These are phyloP conservation scores for Pandemis corylana DNA, from an alignment of 2,888 invertebrate genomes.

Conservation along the genomic window DNA sequence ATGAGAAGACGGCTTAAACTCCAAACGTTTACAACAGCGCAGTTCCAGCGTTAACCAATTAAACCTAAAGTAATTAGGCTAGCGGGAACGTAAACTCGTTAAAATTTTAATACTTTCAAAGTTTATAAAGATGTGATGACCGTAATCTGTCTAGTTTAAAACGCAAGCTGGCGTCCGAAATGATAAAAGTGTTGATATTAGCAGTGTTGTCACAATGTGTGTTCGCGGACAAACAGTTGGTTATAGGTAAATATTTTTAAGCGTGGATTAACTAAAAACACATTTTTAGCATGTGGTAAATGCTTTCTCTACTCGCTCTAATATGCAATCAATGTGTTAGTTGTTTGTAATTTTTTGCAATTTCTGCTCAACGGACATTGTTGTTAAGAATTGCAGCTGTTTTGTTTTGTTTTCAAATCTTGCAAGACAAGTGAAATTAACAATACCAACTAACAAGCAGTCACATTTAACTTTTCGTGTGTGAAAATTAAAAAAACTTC, in stretches of 20 bases:
- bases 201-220: slow-evolving; percentile 57
- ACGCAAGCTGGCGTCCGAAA: slow-evolving; percentile 42
- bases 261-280: neutral
- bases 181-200: slow-evolving; percentile 56
- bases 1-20: slow-evolving; percentile 62
- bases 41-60: slow-evolving; percentile 61
- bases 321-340: too few relatives aligned
- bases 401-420: too few relatives aligned
- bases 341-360: too few relatives aligned
- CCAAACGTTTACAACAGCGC: slow-evolving; percentile 61
- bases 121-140: slow-evolving; percentile 45
- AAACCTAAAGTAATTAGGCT: slow-evolving; percentile 60
- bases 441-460: too few relatives aligned
- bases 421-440: too few relatives aligned
- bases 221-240: slow-evolving; percentile 47
- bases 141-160: slow-evolving; percentile 6
- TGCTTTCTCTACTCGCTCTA: too few relatives aligned
- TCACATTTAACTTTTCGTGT: too few relatives aligned
- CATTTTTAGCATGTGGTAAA: neutral
- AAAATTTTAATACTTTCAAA: slow-evolving; percentile 50
- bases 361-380: too few relatives aligned
- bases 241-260: slow-evolving; percentile 60
- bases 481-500: too few relatives aligned
- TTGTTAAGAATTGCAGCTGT: too few relatives aligned
- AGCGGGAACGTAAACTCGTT: slow-evolving; percentile 55